A percentile compares a stretch with the other conserved stretches of the same genome.
Conservation (phyloP, 2,888 invertebrate species). For the Macrophya alboannulata region DNA sequence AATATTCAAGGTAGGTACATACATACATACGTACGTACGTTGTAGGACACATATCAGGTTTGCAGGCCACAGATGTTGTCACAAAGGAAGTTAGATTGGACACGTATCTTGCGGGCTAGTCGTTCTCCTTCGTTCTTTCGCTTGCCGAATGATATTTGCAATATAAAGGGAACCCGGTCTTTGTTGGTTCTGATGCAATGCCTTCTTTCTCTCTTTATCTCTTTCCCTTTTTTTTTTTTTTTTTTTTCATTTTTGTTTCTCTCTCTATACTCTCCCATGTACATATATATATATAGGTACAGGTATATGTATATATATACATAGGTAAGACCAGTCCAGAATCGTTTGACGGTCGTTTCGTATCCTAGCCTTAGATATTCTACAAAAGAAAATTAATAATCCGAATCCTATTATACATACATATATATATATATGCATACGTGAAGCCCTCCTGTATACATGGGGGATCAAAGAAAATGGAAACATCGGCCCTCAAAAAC, state of each 20-base stretch:
- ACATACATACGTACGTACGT: not conserved
- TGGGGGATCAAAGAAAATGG: conserved; percentile 39
- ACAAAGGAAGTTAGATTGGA: conserved; percentile 67
- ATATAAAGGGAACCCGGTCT: conserved; percentile 57
- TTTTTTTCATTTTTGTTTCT: too few species aligned
- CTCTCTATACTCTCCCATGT: not conserved
- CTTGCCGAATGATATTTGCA: conserved; percentile 61
- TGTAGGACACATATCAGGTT: conserved; percentile 26
- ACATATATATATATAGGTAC: too few species aligned
- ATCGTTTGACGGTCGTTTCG: conserved; percentile 13
- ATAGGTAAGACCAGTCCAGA: conserved; percentile 23
- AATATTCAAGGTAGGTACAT: too few species aligned
- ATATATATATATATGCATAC: not conserved
- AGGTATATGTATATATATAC: not conserved
- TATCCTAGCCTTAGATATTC: not conserved
- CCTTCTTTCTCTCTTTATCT: conserved; percentile 23
- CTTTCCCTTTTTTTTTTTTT: not conserved
- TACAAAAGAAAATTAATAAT: conserved; percentile 49
- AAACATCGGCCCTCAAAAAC: not conserved
- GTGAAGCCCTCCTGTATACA: not conserved
- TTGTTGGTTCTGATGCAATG: conserved; percentile 25
- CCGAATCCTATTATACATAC: conserved; percentile 32
- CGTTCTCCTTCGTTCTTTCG: conserved; percentile 10
- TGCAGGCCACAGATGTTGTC: conserved; percentile 42
- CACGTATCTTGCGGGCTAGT: conserved; percentile 64